These are phyloP conservation scores for Toxonevra muliebris DNA, from an alignment of 2,888 invertebrate species.

Conservation along the genomic window DNA sequence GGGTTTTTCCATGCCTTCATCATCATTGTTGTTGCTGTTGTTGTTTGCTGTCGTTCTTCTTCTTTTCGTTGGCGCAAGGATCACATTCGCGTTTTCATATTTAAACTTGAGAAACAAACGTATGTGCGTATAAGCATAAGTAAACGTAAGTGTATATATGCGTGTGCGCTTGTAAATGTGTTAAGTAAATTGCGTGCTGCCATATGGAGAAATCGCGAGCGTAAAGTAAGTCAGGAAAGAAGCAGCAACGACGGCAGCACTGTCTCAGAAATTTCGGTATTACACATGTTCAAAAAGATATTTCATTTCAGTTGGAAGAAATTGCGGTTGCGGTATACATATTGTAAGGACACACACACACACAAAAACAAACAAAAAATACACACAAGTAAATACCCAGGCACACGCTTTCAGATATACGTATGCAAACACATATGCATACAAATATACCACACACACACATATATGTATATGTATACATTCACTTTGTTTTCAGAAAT, in stretches of 20 bases:
- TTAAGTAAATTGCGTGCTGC: constrained; percentile 21
- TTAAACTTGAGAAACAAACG: too few species aligned
- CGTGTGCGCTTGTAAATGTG: constrained; percentile 2
- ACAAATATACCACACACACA: background rate
- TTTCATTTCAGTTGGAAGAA: constrained; percentile 29
- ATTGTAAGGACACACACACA: background rate
- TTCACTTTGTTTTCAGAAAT: too few species aligned
- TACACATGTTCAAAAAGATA: constrained; percentile 1
- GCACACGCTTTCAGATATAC: background rate
- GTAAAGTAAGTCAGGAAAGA: background rate
- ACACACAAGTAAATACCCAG: too few species aligned
- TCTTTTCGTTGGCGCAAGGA: background rate
- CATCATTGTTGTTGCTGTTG: too few species aligned
- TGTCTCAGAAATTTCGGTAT: background rate
- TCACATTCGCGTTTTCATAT: too few species aligned
- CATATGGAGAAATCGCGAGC: constrained; percentile 36
- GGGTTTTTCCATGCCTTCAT: too few species aligned
- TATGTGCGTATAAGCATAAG: background rate
- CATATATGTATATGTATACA: too few species aligned
- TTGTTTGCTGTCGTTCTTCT: too few species aligned
- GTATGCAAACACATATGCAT: background rate
- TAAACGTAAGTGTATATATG: background rate
- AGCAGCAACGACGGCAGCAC: constrained; percentile 13
- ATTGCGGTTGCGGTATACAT: constrained; percentile 14
- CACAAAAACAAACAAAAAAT: too few species aligned